Base-by-base conservation (phyloP, 2,797 vertebrate species). In the Gallinago stenura region DNA sequence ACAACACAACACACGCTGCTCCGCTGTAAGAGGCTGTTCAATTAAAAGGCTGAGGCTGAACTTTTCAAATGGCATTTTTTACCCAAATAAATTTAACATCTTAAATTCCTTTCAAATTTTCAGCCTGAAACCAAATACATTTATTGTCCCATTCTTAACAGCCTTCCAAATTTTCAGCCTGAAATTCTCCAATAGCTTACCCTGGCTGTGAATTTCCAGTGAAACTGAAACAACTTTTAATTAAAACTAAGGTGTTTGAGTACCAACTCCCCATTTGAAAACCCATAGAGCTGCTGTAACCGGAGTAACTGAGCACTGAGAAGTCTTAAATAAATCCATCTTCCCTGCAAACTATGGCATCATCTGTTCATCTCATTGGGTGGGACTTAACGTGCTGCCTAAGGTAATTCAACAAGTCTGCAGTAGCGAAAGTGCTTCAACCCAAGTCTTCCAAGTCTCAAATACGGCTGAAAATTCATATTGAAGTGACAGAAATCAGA, bases 401-500 rank as follows among this genome's bases (percentile, higher is more conserved):
- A 64, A 78, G 22, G 41, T 61, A 71, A 85, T 69, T 77, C 72
- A 75, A 2, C 56, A 79, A 87, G 26, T 7, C 80, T 83, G 51
- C 39, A 19, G 62, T 33, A 83, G 80, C 41, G 68, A 84, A 92
- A 95, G 30, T 2, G 2, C 62, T 57, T 83, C 60, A 77, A 48
- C 19, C 5, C 73, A 82, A 58, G 18, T 15, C 43, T 83, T 88
- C 51, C 45, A 70, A 61, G 80, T 61, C 26, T 81, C 61, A 66
- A 37, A 80, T 53, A 87, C 0, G 5, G 12, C 85, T 51, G 68
- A 77, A 92, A 90, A 90, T 56, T 16, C 89, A 50, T 50, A 82
- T 21, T 25, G 84, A 16, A 96, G 60, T 46, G 37, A 82, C 45
- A 95, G 71, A 93, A 93, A 79, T 60, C 61, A 84, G 70, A 86